Evolutionary conservation across 1,140 invertebrate species (phyloP).

Genomic region (Nasonia giraulti): DNA sequence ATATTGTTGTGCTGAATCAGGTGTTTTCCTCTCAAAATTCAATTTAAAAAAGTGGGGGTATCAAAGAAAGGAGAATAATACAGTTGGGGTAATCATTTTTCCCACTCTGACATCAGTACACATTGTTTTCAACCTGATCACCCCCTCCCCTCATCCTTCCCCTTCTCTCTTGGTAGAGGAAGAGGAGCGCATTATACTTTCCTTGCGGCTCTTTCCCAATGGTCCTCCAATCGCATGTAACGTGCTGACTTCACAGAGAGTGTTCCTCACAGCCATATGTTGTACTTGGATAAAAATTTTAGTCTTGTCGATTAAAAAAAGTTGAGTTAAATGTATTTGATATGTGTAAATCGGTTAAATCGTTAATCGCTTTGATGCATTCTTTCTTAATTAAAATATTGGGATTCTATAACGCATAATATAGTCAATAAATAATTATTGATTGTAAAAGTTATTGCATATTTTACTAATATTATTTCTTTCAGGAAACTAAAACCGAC

Average conservation of each 20-base stretch:
- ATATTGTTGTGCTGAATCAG: not conserved
- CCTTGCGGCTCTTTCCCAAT: constrained; percentile 17
- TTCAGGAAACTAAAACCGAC: not conserved
- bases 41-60: not conserved
- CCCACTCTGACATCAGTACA: not conserved
- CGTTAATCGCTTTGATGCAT: not conserved
- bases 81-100: not conserved
- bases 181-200: constrained; percentile 18
- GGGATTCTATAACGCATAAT: not conserved
- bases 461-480: constrained; percentile 5
- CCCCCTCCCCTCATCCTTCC: not conserved
- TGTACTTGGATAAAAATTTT: not conserved
- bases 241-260: not conserved
- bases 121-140: not conserved
- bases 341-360: too few species aligned
- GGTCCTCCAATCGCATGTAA: not conserved
- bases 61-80: not conserved
- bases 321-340: not conserved
- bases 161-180: not conserved
- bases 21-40: not conserved
- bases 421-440: not conserved
- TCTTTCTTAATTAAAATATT: not conserved
- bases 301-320: not conserved
- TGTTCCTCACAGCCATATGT: not conserved
- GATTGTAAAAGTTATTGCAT: not conserved